Evolutionary conservation across 2,113 vertebrate genomes (phyloP).

Genomic region (Phaethon lepturus): DNA sequence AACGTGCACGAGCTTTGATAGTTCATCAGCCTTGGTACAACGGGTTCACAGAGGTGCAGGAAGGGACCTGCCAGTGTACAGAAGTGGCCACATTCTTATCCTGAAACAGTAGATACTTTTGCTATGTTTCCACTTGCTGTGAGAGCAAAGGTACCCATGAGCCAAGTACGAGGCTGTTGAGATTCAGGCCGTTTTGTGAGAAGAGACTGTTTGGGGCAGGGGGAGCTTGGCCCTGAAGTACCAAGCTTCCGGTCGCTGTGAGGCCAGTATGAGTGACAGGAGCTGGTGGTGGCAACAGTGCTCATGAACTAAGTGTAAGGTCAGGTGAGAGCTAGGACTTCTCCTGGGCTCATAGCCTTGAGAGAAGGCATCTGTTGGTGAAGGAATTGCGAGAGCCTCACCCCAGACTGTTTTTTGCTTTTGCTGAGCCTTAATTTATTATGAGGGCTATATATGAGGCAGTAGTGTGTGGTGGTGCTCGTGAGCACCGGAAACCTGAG

Average conservation of each 20-base stretch:
- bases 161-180: not conserved
- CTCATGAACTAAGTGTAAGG: rapidly evolving
- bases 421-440: not conserved
- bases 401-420: not conserved
- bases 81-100: rapidly evolving
- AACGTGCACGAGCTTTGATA: rapidly evolving
- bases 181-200: not conserved
- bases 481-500: not conserved
- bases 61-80: too few species aligned
- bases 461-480: not conserved
- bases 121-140: not conserved
- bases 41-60: not conserved
- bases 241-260: not conserved
- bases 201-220: not conserved
- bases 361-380: not conserved
- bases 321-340: not conserved
- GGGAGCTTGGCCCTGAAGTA: not conserved
- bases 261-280: not conserved
- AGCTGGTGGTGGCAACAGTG: not conserved
- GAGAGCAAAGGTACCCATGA: rapidly evolving
- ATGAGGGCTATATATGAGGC: not conserved
- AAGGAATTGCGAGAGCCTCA: not conserved
- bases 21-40: not conserved
- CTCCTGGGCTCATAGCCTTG: not conserved
- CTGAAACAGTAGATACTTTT: rapidly evolving